Conservation (phyloP, 2,113 vertebrate species). For the Urocolius indicus region DNA sequence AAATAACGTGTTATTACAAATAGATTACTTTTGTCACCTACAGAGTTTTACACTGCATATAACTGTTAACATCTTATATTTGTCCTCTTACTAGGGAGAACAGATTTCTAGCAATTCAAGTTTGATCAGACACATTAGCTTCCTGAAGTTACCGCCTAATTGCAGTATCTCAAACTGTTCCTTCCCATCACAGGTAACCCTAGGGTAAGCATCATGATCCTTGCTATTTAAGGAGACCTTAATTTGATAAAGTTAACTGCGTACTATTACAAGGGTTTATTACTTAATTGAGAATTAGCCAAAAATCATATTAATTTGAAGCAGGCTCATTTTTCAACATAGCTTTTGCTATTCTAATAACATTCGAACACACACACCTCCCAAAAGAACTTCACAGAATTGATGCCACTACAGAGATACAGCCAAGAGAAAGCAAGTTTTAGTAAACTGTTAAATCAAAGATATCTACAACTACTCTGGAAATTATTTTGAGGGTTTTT, state of each 20-base stretch:
- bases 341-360: not conserved
- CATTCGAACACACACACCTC: not conserved
- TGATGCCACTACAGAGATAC: not conserved
- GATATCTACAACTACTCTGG: not conserved
- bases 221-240: not conserved
- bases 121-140: not conserved
- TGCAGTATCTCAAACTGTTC: not conserved
- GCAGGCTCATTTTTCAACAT: not conserved
- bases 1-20: not conserved
- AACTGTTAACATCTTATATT: not conserved
- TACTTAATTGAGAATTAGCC: not conserved
- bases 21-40: not conserved
- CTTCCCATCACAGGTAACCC: not conserved
- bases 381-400: not conserved
- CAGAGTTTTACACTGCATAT: not conserved
- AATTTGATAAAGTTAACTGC: not conserved
- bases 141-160: not conserved
- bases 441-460: not conserved
- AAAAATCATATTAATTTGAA: not conserved
- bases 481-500: not conserved
- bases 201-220: rapidly evolving
- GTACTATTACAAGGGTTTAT: not conserved
- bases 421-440: not conserved
- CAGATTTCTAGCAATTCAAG: not conserved
- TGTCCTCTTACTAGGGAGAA: not conserved